Conservation (phyloP, 1,140 invertebrate species). For the Drosophila auraria region DNA sequence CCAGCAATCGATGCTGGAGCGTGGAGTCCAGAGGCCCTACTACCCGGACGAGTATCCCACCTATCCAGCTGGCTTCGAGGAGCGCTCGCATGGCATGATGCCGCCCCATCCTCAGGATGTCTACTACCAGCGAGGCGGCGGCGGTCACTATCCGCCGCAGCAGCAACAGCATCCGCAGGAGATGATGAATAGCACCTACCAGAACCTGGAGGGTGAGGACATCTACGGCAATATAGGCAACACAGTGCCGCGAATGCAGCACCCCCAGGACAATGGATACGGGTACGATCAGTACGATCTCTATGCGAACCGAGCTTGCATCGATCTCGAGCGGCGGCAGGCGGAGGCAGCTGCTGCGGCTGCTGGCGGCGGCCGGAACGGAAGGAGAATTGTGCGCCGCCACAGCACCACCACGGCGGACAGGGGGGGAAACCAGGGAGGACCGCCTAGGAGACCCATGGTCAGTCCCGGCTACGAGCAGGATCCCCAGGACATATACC, state of each 20-base stretch:
- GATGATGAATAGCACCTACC: constrained; percentile 82
- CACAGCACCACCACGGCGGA: constrained; percentile 84
- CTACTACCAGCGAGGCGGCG: constrained; percentile 51
- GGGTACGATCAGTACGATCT: constrained; percentile 79
- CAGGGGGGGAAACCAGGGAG: constrained; percentile 38
- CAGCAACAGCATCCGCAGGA: constrained; percentile 59
- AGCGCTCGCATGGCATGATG: constrained; percentile 46
- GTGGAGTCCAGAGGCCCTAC: constrained; percentile 73
- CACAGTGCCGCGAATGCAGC: constrained; percentile 54
- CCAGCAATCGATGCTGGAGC: constrained; percentile 84
- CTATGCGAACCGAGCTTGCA: constrained; percentile 83
- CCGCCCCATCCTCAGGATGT: constrained; percentile 49
- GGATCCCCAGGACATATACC: constrained; percentile 74
- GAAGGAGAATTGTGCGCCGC: constrained; percentile 72
- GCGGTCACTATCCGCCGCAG: constrained; percentile 50
- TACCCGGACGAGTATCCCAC: constrained; percentile 83
- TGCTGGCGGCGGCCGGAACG: constrained; percentile 28
- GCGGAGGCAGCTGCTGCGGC: constrained; percentile 64
- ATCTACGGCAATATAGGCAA: constrained; percentile 79
- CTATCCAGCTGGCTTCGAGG: constrained; percentile 72
- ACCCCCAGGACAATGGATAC: constrained; percentile 60
- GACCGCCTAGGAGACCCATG: constrained; percentile 36
- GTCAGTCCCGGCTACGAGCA: constrained; percentile 40
- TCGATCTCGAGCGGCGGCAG: constrained; percentile 80
- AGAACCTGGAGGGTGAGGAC: constrained; percentile 81